Evolutionary conservation across 92 coral and sea anemone genomes (phyloP), one percentile per base, ranked within the genome.

Genomic region (Heliopora coerulea): DNA sequence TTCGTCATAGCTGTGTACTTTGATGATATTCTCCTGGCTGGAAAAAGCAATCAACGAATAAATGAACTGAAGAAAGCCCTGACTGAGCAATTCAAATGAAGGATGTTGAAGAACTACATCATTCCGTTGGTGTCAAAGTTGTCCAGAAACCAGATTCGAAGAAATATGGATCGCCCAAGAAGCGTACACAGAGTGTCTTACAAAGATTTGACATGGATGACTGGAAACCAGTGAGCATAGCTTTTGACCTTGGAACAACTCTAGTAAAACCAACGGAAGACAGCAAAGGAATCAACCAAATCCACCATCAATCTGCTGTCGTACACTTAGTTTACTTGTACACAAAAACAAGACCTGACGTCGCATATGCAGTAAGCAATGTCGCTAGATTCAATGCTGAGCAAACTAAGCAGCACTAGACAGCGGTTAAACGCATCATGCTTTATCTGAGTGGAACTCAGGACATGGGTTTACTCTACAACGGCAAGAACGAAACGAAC

Each of bases 141-240:
- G 63, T 67, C 19, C 72, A 66, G 52, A 66, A 78, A 3, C 70
- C 69, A 52, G 61, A 41, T 65, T n/a, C n/a, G n/a, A n/a, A n/a
- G 72, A 66, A 58, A 39, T 82, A n/a, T 82, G 86, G 86, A 82
- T 77, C 30, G 86, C 79, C 21, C 83, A 82, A 68, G 54, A 59
- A 77, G 83, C 68, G 28, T 77, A 82, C 40, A 63, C 83, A 49
- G 27, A 75, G 49, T 24, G 65, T 66, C 62, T 41, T 77, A 39
- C 49, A 65, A 65, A 77, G 26, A 46, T 57, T 74, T 74, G 80
- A 75, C 52, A 68, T 79, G 83, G 69, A 79, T 20, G 34, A 66
- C 68, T 70, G 46, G 30, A 79, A 79, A 54, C 70, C 78, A 68
- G 59, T 68, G 48, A 30, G 59, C 72, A 57, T 68, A 12, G 78